Evolutionary conservation across 2,888 invertebrate species (phyloP), one percentile per base, ranked within the genome.

Genomic region (Ophion ventricosus): DNA sequence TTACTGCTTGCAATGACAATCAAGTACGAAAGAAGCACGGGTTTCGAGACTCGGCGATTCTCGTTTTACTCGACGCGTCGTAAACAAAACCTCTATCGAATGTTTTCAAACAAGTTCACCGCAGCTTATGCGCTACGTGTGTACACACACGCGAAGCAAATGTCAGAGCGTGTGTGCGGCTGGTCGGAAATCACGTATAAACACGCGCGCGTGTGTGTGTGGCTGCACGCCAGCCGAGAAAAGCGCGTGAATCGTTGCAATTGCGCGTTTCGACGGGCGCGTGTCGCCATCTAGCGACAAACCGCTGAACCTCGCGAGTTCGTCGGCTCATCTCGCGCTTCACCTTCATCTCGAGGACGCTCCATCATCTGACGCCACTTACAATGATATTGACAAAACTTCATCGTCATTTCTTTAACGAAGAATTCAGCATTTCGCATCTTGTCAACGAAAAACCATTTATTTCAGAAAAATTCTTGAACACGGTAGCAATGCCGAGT

Each of bases 61-160:
- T 49, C 26, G 43, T 26, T 74, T 64, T 35, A 64, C 54, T 54
- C 17, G 26, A 75, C 75, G 54, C 29, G 63, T 74, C 74, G 61
- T 74, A 63, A 74, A 74, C 63, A 74, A 74, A 63, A 74, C 26
- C 63, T 63, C 72, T 73, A 56, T 69, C 61, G 63, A 74, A 74
- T 78, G 67, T 80, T 77, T 69, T 74, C 61, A 72, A 73, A 17
- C 29, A 67, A 43, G 23, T 66, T 66, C 78, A 56, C 57, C 74
- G n/a, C n/a, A 43, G 78, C 35, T 59, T 66, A 69, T 67, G 66
- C 49, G 57, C 20, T 40, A 56, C 63, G 61, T 61, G 40, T 29
- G 23, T 29, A 25, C 25, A 43, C 40, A 73, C 73, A 73, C 23
- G n/a, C n/a, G 26, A 70, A 83, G 29, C 69, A 79, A 64, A 79